Evolutionary conservation across 2,888 invertebrate genomes (phyloP), one percentile per base, ranked within the genome.

Genomic region (Malachius bipustulatus): DNA sequence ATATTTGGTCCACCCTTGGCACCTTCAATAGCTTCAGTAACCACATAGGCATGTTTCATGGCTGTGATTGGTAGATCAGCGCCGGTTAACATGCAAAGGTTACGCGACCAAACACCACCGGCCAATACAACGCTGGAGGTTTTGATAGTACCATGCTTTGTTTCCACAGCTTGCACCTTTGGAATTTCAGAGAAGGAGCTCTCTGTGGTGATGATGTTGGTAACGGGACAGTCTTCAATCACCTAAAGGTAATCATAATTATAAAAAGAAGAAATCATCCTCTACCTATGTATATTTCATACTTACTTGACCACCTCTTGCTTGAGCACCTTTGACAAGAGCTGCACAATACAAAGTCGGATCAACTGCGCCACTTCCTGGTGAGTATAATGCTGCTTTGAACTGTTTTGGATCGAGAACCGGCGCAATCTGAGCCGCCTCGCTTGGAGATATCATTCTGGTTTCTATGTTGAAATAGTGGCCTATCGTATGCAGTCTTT

Each of bases 41-140:
- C 75, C 3, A 91, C 77, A 52, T 90, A 93, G 0, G 90, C 79
- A 56, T 93, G 91, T 52, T 85, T 85, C 73, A 90, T 83, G 0
- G 88, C 78, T 8, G 82, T 64, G 16, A 90, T 48, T 0, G 91
- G 91, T 9, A 91, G 69, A 35, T 71, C 72, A 1, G 73, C 54
- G 1, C 78, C 79, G 0, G 76, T 75, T 63, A 74, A 73, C 43
- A 73, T 65, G 0, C 79, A 75, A 9, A 91, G 64, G 37, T 78
- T 71, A 3, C 79, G 73, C 0, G 87, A 78, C 91, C 91, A 93
- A 0, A 75, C 87, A 15, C 84, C 85, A 57, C 75, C 71, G 40
- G 87, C 71, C 60, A 89, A 89, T 2, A 91, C 75, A 2, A 91
- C 73, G 42, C 75, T 73, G 42, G 75, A 75, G 0, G 88, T 84